Base-by-base conservation (phyloP, 2,888 invertebrate genomes). In the Tineola bisselliella region DNA sequence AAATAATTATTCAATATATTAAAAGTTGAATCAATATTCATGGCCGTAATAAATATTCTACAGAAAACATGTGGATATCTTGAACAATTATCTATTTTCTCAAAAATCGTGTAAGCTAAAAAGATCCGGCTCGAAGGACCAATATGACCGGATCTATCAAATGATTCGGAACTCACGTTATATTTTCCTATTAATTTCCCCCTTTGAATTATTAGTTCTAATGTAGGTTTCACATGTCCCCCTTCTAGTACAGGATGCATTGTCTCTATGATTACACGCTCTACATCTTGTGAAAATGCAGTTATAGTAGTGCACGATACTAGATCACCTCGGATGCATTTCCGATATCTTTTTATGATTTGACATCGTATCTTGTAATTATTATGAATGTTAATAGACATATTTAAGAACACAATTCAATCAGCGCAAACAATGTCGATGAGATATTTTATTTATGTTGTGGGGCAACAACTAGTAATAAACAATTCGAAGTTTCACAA, bases 241-340 rank as follows among this genome's bases (percentile, higher is more conserved):
- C 67, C 66, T 72, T 72, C 65, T 63, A 64, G 60, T 63, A 67
- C 72, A 73, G 73, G 71, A 71, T 73, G 69, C 67, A 70, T 69
- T 68, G 70, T 69, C 67, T 67, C 65, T 63, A 62, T 61, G 63
- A 63, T 66, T 65, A 64, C 66, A 66, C 63, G 66, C 64, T 66
- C 66, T 63, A 63, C 62, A 63, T 66, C 62, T 61, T 56, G 65
- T 65, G 64, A 66, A 67, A 65, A 62, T 63, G 65, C 64, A 62
- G 62, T 61, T 63, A 63, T 18, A 18, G 59, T 44, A 33, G 48
- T 18, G 59, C 25, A 44, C 33, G 58, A 58, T 31, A 58, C 58
- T 58, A 33, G 58, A 31, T 5, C 33, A 58, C 15, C 33, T 13
- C 58, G 58, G 58, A 58, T 58, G 17, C 58, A 15, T 13, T 33